Evolutionary conservation across 2,888 invertebrate genomes (phyloP).

Genomic region (Mechanitis mazaeus): DNA sequence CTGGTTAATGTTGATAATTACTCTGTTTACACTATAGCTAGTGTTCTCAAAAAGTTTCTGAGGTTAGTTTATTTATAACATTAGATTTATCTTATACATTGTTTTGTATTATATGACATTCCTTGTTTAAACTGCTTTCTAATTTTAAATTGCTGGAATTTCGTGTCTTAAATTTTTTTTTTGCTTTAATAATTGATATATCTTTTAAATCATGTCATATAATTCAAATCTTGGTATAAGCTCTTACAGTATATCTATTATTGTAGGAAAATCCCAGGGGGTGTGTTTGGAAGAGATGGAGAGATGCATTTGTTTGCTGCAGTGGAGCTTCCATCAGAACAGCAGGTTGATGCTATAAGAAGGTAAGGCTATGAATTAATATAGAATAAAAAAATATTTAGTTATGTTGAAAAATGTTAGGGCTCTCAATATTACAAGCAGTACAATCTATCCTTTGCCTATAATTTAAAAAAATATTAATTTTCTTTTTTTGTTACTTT

Average conservation of each 20-base stretch:
- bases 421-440: too few species aligned
- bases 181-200: too few species aligned
- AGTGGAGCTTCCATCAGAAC: slow-evolving; percentile 88
- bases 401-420: too few species aligned
- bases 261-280: slow-evolving; percentile 93
- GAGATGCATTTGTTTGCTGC: slow-evolving; percentile 94
- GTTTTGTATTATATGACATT: neutral
- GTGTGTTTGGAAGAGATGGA: slow-evolving; percentile 94
- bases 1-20: slow-evolving; percentile 95
- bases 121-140: too few species aligned
- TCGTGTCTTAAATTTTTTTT: too few species aligned
- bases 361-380: slow-evolving; percentile 75
- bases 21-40: slow-evolving; percentile 98
- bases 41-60: slow-evolving; percentile 98
- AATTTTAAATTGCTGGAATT: too few species aligned
- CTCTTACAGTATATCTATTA: slow-evolving; percentile 7
- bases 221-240: too few species aligned
- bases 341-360: slow-evolving; percentile 94
- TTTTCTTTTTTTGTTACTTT: too few species aligned
- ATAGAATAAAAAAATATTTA: too few species aligned
- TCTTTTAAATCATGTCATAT: too few species aligned
- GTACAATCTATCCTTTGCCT: too few species aligned
- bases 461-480: too few species aligned
- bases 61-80: slow-evolving; percentile 47
- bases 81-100: neutral